Base-by-base conservation (phyloP, 2,797 vertebrate species). In the Lindbergichthys nudifrons region DNA sequence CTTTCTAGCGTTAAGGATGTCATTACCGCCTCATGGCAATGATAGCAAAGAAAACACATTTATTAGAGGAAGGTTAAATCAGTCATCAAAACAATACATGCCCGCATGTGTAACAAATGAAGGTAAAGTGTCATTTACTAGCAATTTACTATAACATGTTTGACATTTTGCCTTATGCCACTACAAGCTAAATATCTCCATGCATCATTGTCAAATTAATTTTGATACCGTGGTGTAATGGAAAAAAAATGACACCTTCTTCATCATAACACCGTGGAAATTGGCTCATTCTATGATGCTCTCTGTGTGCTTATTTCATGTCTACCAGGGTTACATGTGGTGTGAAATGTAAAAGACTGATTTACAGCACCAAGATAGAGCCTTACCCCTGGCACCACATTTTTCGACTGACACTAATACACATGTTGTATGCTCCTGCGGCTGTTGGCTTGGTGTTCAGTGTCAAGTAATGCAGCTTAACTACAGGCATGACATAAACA, bases 181-280 rank as follows among this genome's bases (percentile, higher is more conserved):
- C 79, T 58, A 75, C 72, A 79, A 82, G 59, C 74, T 77, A 87
- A 89, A 84, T 59, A 82, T 67, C 73, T 66, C 46, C 1, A 69
- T 84, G 62, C 67, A 75, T 88, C 80, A 87, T 85, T 84, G 86
- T 86, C 85, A 87, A 66, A 86, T 81, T 73, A 61, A 85, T 89
- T 87, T 84, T 69, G 60, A 83, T 80, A 70, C 73, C 53, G 16
- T 36, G 65, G 63, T 54, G 65, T 82, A 80, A 82, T 81, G 64
- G 54, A 73, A 63, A 65, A 59, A 61, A 83, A 79, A 68, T 14
- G 11, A 77, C 81, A 85, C 75, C 68, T 46, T 78, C 58, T 68
- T 48, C 66, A 81, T 71, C 48, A 68, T 48, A 72, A 68, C 76
- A 60, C 58, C 13, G 10, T 80, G 66, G 16, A 88, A 91, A 89